Percentiles rank a stretch among this genome's conserved stretches.
phyloP scores from a whole-genome alignment of 2,113 vertebrate species.

The Mormoops blainvillei region DNA sequence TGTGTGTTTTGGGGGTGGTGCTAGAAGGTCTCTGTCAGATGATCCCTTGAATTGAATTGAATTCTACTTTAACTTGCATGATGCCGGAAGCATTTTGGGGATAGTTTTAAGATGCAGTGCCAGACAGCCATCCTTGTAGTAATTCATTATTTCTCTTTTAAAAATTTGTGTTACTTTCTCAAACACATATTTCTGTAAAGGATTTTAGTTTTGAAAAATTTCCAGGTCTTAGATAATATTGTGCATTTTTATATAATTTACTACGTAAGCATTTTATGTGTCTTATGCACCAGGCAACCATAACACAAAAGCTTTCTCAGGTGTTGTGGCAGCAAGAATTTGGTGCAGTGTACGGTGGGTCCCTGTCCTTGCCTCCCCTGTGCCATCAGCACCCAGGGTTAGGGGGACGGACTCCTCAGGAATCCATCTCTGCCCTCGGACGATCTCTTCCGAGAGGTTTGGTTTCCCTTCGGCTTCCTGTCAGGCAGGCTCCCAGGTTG shows the following conservation, averaged over 20 bases:
- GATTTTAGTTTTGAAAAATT: slow-evolving; percentile 57
- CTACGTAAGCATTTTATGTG: slow-evolving; percentile 73
- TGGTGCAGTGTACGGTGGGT: not conserved
- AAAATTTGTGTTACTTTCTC: slow-evolving; percentile 63
- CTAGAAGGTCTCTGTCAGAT: not conserved
- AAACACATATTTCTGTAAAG: slow-evolving; percentile 58
- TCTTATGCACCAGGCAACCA: slow-evolving; percentile 72
- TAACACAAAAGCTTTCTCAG: slow-evolving; percentile 56
- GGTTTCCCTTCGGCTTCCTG: slow-evolving; percentile 71
- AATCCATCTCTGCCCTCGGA: slow-evolving; percentile 70
- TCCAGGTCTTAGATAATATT: slow-evolving; percentile 65
- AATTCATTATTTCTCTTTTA: not conserved
- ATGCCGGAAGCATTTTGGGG: not conserved
- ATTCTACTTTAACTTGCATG: not conserved
- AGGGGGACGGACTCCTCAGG: slow-evolving; percentile 55
- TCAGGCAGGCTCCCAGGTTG: slow-evolving; percentile 54
- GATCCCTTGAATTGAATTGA: not conserved
- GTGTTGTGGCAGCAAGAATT: slow-evolving; percentile 56
- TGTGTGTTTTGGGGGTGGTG: too few species aligned
- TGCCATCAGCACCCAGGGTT: slow-evolving; percentile 39
- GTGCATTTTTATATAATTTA: slow-evolving; percentile 68
- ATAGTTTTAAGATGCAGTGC: not conserved
- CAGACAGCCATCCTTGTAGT: not conserved
- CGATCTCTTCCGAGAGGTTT: slow-evolving; percentile 71
- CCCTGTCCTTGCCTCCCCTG: slow-evolving; percentile 33